Percentiles rank a stretch among this genome's conserved stretches.
These are phyloP conservation scores for Trichopria drosophilae DNA, from an alignment of 2,888 invertebrate species.

Conservation along the genomic window DNA sequence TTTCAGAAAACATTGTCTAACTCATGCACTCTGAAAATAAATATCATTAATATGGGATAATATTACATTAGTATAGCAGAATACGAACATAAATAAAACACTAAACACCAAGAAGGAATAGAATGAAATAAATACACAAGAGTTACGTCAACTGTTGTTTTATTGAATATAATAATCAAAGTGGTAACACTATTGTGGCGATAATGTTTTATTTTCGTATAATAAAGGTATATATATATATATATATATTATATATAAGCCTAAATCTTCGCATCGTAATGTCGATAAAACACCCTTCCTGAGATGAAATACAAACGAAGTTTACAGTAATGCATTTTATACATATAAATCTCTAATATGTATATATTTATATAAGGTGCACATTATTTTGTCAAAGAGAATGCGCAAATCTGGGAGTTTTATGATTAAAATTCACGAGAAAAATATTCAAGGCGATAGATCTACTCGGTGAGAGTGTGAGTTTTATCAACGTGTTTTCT, in stretches of 20 bases:
- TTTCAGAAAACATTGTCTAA: no score
- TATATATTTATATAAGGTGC: slow-evolving; percentile 20
- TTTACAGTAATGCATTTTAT: slow-evolving; percentile 14
- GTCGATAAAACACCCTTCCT: slow-evolving; percentile 35
- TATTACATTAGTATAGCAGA: no score
- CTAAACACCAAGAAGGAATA: no score
- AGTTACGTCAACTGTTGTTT: slow-evolving; percentile 44
- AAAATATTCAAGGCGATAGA: no score
- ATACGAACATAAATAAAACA: no score
- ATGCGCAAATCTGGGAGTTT: slow-evolving; percentile 21
- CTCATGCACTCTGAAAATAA: no score
- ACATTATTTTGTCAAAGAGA: slow-evolving; percentile 22
- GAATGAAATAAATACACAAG: slow-evolving; percentile 5
- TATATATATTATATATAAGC: slow-evolving; percentile 12
- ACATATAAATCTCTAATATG: slow-evolving; percentile 13
- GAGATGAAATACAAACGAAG: slow-evolving; percentile 39
- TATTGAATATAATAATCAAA: slow-evolving; percentile 51
- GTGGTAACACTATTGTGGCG: slow-evolving; percentile 49
- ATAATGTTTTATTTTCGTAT: slow-evolving; percentile 40
- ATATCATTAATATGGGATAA: no score
- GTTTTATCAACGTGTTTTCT: no score
- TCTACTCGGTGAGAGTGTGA: no score
- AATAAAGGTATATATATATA: slow-evolving; percentile 34
- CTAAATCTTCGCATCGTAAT: slow-evolving; percentile 30
- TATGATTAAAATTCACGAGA: slow-evolving; percentile 18